These are phyloP conservation scores for Rhinoraja longicauda DNA, from an alignment of 2,797 vertebrate species.

Conservation along the genomic window DNA sequence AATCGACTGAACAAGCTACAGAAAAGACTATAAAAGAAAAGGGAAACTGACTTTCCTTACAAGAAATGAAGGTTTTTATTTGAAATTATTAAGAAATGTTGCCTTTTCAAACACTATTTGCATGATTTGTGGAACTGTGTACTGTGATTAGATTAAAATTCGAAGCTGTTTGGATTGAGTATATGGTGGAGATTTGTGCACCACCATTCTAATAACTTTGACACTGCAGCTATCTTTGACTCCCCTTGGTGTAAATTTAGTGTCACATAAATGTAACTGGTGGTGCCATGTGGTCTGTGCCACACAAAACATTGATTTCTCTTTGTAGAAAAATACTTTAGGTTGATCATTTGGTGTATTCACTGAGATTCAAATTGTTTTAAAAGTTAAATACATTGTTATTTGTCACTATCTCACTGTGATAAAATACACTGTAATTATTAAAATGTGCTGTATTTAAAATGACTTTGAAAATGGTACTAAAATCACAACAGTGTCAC, in stretches of 20 bases:
- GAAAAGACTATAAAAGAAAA: slow-evolving; percentile 49
- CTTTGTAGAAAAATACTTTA: slow-evolving; percentile 54
- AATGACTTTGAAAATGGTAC: slow-evolving; percentile 3
- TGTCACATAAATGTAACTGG: slow-evolving; percentile 41
- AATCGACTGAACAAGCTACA: not conserved
- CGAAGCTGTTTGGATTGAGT: slow-evolving; percentile 65
- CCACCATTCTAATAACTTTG: slow-evolving; percentile 44
- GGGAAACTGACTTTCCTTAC: slow-evolving; percentile 73
- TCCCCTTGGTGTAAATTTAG: slow-evolving; percentile 43
- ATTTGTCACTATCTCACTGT: slow-evolving; percentile 25
- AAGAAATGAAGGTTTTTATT: slow-evolving; percentile 62
- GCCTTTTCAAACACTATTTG: slow-evolving; percentile 67
- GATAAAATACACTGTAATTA: slow-evolving; percentile 36
- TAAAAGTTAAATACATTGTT: slow-evolving; percentile 27
- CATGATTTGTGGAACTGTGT: slow-evolving; percentile 87
- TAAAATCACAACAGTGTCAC: slow-evolving; percentile 27
- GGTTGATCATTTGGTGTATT: slow-evolving; percentile 43
- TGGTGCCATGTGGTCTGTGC: slow-evolving; percentile 38
- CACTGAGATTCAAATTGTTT: slow-evolving; percentile 27
- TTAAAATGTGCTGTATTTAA: slow-evolving; percentile 29
- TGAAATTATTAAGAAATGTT: slow-evolving; percentile 45
- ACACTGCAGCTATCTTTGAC: slow-evolving; percentile 42
- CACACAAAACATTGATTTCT: slow-evolving; percentile 34
- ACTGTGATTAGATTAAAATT: slow-evolving; percentile 86
- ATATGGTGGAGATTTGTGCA: slow-evolving; percentile 41